phyloP scores from a whole-genome alignment of 1,140 invertebrate species.

The Mizuhopecten yessoensis region DNA sequence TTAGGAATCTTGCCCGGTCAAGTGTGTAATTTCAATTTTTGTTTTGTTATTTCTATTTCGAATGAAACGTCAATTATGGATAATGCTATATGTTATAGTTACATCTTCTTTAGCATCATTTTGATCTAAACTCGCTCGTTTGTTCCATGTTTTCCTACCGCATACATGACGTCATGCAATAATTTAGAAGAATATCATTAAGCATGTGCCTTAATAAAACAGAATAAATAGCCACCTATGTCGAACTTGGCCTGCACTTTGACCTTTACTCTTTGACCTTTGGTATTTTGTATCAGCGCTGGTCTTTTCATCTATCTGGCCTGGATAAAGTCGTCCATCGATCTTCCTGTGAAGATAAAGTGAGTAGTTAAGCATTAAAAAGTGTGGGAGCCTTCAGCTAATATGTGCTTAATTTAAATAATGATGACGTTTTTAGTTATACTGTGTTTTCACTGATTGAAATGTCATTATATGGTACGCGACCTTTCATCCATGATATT shows the following conservation, averaged over 20 bases:
- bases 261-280: slow-evolving; percentile 65
- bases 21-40: no score
- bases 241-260: slow-evolving; percentile 70
- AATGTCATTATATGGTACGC: no score
- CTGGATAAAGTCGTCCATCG: slow-evolving; percentile 69
- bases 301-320: slow-evolving; percentile 72
- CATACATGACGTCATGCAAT: not conserved
- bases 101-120: no score
- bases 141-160: not conserved
- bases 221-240: slow-evolving; percentile 62
- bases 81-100: no score
- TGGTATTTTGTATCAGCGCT: slow-evolving; percentile 69
- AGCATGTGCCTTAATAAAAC: not conserved
- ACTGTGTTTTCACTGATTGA: no score
- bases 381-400: no score
- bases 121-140: not conserved
- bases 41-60: not conserved
- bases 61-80: no score
- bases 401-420: no score
- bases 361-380: not conserved
- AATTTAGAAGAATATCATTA: not conserved
- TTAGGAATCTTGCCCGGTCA: no score
- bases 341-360: slow-evolving; percentile 65
- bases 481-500: no score
- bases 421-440: no score